Evolutionary conservation across 2,113 vertebrate species (phyloP), one percentile per base, ranked within the genome.

Genomic region (Phodopus roborovskii): DNA sequence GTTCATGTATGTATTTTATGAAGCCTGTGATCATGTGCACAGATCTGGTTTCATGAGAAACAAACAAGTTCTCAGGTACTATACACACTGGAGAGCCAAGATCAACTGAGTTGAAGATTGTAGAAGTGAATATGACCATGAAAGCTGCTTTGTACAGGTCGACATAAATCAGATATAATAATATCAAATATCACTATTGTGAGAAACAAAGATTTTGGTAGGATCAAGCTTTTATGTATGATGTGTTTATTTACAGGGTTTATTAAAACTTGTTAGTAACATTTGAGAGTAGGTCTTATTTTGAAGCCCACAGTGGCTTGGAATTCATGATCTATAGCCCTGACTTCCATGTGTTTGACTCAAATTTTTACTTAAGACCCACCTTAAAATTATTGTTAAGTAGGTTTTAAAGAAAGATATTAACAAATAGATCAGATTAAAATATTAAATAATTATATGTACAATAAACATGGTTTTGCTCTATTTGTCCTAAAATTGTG

Each of bases 1-100:
- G 78, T 10, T 75, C 70, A 78, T 53, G 24, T 33, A 73, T n/a
- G 11, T 83, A 64, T 70, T 92, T 86, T 90, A 85, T 81, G 50
- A 92, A 75, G 87, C 62, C 33, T 81, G 36, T 48, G 71, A 39
- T 89, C 39, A 62, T 90, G 94, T 89, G 39, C 77, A 95, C 39
- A 17, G 53, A 89, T 45, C n/a, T 82, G 90, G 28, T 19, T 88
- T 68, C 10, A 71, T 48, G 83, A 66, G 42, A 39, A 77, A 11
- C 36, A 64, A 62, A 19, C 58, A 39, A 19, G 5, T 60, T 88
- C 50, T 56, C n/a, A 87, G 42, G 42, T 30, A 45, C 22, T 58
- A 12, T 56, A 42, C 10, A 87, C 12, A 3, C 5, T 12, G n/a
- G 3, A 90, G 42, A 3, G 39, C 42, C 56, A 64, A 50, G 74